These are phyloP conservation scores for Cyclargus thomasi DNA, from an alignment of 1,140 invertebrate species.

Conservation along the genomic window DNA sequence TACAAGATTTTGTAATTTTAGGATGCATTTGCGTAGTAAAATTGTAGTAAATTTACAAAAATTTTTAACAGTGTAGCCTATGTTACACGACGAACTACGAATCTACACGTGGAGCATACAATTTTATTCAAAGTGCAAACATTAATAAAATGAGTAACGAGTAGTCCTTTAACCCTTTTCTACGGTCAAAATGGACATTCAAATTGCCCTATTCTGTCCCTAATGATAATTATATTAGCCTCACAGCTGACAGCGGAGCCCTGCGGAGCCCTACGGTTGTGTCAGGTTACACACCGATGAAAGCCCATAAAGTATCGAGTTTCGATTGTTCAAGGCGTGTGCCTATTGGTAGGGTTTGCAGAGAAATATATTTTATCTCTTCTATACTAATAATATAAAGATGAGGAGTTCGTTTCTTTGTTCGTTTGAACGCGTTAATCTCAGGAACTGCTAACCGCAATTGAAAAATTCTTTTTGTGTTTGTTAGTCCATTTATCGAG, in stretches of 20 bases:
- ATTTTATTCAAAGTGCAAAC: background rate
- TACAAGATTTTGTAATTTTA: too few relatives aligned
- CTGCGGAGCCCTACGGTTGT: background rate
- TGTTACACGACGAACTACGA: too few relatives aligned
- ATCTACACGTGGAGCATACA: too few relatives aligned
- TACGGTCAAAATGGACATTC: background rate
- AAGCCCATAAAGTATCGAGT: slow-evolving; percentile 9
- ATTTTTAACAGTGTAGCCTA: too few relatives aligned
- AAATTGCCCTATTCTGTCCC: background rate
- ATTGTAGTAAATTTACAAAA: too few relatives aligned
- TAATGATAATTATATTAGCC: background rate
- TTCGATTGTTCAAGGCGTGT: slow-evolving; percentile 29
- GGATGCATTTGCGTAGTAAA: too few relatives aligned
- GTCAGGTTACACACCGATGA: slow-evolving; percentile 10
- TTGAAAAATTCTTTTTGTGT: too few relatives aligned
- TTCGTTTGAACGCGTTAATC: background rate
- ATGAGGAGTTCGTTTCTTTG: background rate
- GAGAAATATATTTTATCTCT: slow-evolving; percentile 7
- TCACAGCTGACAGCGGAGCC: background rate
- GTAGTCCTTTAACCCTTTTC: background rate
- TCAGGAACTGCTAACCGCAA: too few relatives aligned
- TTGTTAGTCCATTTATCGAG: too few relatives aligned
- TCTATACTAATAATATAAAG: too few relatives aligned
- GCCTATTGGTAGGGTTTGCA: slow-evolving; percentile 22
- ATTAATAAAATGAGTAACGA: background rate